Base-by-base conservation (phyloP, 2,888 invertebrate species). In the Chrysodeixis includens region DNA sequence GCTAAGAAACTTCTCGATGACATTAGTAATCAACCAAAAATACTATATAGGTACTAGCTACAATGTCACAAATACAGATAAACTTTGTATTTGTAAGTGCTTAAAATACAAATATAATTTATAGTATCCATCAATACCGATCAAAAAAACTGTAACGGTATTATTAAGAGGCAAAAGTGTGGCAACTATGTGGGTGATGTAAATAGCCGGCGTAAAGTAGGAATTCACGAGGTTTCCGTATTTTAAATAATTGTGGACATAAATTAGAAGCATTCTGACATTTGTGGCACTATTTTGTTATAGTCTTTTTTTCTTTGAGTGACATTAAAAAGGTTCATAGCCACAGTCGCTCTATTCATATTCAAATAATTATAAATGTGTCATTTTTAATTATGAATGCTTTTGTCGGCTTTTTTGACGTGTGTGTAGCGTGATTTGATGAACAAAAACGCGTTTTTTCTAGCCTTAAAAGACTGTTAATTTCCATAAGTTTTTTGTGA, bases 331-430 rank as follows among this genome's bases (percentile, higher is more conserved):
- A 75, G 84, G 81, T 69, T 74, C 78, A 78, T 76, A 82, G 82
- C 79, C 83, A 86, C 86, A 78, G 62, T 44, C 66, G 71, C 46
- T 65, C 83, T 84, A 84, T 84, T 84, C 84, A 79, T 73, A 85
- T 84, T 83, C 76, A 82, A 81, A 88, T 86, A 90, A 91, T 92
- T 91, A 92, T 88, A 86, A 88, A 91, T 86, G 79, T 92, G 92
- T 90, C 93, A 90, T 87, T 90, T 88, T 84, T 89, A 90, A 93
- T 93, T 92, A 90, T 87, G 86, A 86, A 87, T 85, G 88, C 83
- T 88, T 88, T 89, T 85, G 84, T 85, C 88, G 84, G 88, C 72
- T 82, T 88, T 89, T 86, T 88, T 84, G 76, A 88, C 75, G 71
- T 85, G 85, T 85, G 83, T 81, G 71, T 76, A 73, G 73, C 75